Evolutionary conservation across 2,888 invertebrate genomes (phyloP).

Genomic region (Cepaea hortensis): DNA sequence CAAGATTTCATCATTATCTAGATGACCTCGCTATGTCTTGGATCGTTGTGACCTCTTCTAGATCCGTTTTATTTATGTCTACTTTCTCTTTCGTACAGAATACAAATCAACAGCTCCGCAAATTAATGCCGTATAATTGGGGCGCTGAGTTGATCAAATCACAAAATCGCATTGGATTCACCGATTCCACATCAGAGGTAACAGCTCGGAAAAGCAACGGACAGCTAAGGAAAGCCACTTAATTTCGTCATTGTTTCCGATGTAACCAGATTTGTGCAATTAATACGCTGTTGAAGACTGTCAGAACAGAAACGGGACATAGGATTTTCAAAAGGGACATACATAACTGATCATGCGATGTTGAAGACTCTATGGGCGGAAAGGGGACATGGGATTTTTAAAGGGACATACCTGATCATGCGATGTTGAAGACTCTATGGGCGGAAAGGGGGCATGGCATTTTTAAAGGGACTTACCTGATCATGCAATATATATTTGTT

Average conservation of each 20-base stretch:
- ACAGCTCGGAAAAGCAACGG: background rate
- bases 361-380: too few relatives aligned
- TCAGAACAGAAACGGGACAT: too few relatives aligned
- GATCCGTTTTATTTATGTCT: background rate
- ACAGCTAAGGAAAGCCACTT: background rate
- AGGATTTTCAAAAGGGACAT: too few relatives aligned
- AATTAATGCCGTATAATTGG: background rate
- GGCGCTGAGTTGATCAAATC: background rate
- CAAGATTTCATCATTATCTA: background rate
- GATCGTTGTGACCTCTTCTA: too few relatives aligned
- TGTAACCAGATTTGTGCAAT: background rate
- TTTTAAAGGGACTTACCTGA: too few relatives aligned
- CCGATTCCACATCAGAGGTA: background rate
- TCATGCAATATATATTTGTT: too few relatives aligned
- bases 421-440: too few relatives aligned
- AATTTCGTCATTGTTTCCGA: background rate
- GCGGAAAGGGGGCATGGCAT: too few relatives aligned
- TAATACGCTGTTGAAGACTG: background rate
- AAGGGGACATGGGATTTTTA: too few relatives aligned
- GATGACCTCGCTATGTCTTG: too few relatives aligned
- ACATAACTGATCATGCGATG: too few relatives aligned
- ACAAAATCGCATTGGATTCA: background rate
- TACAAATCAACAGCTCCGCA: background rate
- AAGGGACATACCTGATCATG: too few relatives aligned
- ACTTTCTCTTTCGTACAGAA: background rate